These are phyloP conservation scores for Anoura caudifer DNA, from an alignment of 2,113 vertebrate genomes.

Conservation along the genomic window DNA sequence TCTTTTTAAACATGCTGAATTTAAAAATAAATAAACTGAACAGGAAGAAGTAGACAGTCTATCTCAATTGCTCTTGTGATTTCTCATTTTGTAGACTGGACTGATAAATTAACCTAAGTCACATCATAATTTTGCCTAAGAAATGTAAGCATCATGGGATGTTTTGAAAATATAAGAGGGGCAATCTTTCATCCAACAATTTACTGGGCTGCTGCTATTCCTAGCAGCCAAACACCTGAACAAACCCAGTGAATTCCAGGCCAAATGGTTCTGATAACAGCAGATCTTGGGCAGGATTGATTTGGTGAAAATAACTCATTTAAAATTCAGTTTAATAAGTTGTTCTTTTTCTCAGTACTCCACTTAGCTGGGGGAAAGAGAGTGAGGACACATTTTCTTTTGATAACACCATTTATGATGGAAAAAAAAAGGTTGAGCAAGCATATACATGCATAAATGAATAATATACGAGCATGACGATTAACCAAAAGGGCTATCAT, in stretches of 20 bases:
- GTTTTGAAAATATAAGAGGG: background rate
- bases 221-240: conserved; percentile 23
- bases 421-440: background rate
- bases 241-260: background rate
- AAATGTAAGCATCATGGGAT: background rate
- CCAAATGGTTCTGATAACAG: conserved; percentile 14
- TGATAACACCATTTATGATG: background rate
- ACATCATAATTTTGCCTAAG: conserved; percentile 21
- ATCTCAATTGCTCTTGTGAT: background rate
- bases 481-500: background rate
- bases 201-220: background rate
- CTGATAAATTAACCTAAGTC: conserved; percentile 32
- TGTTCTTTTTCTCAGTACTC: background rate
- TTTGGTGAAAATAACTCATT: background rate
- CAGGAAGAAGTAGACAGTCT: background rate
- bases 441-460: background rate
- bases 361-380: background rate
- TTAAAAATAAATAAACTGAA: conserved; percentile 42
- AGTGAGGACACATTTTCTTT: background rate
- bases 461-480: background rate
- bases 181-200: background rate
- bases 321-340: background rate
- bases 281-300: background rate
- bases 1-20: conserved; percentile 38
- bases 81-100: background rate